These are phyloP conservation scores for Neosalanx taihuensis DNA, from an alignment of 2,797 vertebrate species.

Conservation along the genomic window DNA sequence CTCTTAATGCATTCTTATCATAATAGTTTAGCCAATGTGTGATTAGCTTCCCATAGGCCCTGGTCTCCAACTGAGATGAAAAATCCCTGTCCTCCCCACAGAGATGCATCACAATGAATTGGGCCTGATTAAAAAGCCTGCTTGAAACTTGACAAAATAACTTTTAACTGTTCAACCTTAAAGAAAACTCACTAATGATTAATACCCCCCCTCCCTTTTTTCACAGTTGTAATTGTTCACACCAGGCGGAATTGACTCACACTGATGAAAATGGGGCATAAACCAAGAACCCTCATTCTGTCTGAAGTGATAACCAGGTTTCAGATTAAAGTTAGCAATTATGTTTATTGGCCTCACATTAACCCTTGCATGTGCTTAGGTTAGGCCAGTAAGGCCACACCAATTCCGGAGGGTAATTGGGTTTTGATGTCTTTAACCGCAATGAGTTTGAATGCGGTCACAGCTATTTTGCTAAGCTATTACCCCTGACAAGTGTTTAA, in stretches of 20 bases:
- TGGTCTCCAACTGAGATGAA: slow-evolving; percentile 27
- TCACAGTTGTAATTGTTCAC: slow-evolving; percentile 50
- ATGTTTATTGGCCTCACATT: slow-evolving; percentile 30
- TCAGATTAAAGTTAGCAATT: slow-evolving; percentile 45
- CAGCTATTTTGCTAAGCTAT: not conserved
- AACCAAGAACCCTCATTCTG: slow-evolving; percentile 28
- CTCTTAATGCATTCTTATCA: slow-evolving; percentile 27
- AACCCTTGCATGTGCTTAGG: not conserved
- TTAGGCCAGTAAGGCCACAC: not conserved
- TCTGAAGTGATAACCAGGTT: slow-evolving; percentile 35
- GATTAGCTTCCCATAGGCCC: slow-evolving; percentile 46
- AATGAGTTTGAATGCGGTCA: not conserved
- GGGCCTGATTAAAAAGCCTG: slow-evolving; percentile 45
- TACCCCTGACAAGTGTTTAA: not conserved
- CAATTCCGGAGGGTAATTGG: not conserved
- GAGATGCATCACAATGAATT: slow-evolving; percentile 45
- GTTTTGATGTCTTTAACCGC: not conserved
- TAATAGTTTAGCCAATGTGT: slow-evolving; percentile 45
- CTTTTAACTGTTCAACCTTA: slow-evolving; percentile 54
- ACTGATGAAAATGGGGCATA: slow-evolving; percentile 34
- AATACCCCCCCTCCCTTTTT: slow-evolving; percentile 28
- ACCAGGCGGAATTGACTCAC: slow-evolving; percentile 16
- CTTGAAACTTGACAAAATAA: slow-evolving; percentile 53
- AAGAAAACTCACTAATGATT: slow-evolving; percentile 44
- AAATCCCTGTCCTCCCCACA: slow-evolving; percentile 25